Evolutionary conservation across 1,140 invertebrate genomes (phyloP).

Genomic region (Brachionus rotundiformis): DNA sequence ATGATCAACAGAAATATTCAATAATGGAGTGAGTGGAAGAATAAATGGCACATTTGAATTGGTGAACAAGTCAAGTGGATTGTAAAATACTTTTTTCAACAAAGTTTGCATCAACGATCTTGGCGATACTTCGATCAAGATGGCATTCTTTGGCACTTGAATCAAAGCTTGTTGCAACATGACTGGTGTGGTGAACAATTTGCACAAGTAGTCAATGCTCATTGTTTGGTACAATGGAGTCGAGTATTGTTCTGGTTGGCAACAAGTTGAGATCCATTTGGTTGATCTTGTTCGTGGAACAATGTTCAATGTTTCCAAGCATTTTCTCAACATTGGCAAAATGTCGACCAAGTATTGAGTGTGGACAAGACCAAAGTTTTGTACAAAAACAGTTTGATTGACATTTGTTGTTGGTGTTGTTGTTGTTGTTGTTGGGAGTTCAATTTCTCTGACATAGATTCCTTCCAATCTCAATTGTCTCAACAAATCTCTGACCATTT

Average conservation of each 20-base stretch:
- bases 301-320: conserved; percentile 29
- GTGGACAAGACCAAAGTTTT: conserved; percentile 88
- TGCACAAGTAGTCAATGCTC: conserved; percentile 89
- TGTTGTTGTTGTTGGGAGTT: neutral
- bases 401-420: neutral
- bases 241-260: conserved; percentile 79
- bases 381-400: conserved; percentile 72
- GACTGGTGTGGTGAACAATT: conserved; percentile 82
- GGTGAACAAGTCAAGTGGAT: conserved; percentile 52
- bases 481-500: conserved; percentile 17
- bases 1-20: neutral
- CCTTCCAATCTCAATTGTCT: conserved; percentile 43
- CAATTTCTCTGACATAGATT: conserved; percentile 11
- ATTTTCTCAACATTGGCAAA: conserved; percentile 21
- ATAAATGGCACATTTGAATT: neutral
- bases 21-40: neutral
- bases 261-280: conserved; percentile 88
- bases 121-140: conserved; percentile 88
- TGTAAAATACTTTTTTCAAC: conserved; percentile 73
- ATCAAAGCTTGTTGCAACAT: conserved; percentile 81
- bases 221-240: conserved; percentile 76
- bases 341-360: conserved; percentile 63
- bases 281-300: conserved; percentile 71
- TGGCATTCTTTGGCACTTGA: conserved; percentile 81
- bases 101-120: conserved; percentile 85